Conservation (phyloP, 2,888 invertebrate genomes). For the Drepanosiphum platanoidis region DNA sequence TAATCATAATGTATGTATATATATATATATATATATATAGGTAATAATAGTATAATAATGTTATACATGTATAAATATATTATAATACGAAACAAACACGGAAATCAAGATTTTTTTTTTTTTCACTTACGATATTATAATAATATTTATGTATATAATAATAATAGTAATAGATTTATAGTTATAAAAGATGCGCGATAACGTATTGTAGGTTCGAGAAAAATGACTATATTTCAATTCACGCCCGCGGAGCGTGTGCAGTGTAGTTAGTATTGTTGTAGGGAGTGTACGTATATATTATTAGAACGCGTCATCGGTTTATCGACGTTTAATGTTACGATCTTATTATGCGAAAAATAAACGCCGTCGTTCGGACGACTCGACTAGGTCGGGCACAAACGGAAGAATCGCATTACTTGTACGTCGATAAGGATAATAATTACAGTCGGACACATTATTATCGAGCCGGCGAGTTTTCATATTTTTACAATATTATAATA, state of each 20-base stretch:
- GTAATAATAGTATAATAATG: constrained; percentile 15
- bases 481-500: too few relatives aligned
- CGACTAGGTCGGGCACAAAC: too few relatives aligned
- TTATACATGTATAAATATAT: too few relatives aligned
- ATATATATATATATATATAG: background rate
- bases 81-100: constrained; percentile 46
- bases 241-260: background rate
- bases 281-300: too few relatives aligned
- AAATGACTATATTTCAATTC: background rate
- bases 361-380: too few relatives aligned
- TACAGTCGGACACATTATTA: too few relatives aligned
- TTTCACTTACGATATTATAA: constrained; percentile 28
- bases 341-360: too few relatives aligned
- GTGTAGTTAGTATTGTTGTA: background rate
- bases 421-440: too few relatives aligned
- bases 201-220: background rate
- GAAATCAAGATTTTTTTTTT: constrained; percentile 41
- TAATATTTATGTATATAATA: background rate
- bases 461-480: too few relatives aligned
- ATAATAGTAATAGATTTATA: background rate
- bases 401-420: too few relatives aligned
- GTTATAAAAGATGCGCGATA: background rate
- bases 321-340: too few relatives aligned
- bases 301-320: too few relatives aligned
- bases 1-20: constrained; percentile 7